A percentile compares a stretch with the other conserved stretches of the same genome.
These are phyloP conservation scores for Pseudoatta argentina DNA, from an alignment of 1,140 invertebrate species.

Conservation along the genomic window DNA sequence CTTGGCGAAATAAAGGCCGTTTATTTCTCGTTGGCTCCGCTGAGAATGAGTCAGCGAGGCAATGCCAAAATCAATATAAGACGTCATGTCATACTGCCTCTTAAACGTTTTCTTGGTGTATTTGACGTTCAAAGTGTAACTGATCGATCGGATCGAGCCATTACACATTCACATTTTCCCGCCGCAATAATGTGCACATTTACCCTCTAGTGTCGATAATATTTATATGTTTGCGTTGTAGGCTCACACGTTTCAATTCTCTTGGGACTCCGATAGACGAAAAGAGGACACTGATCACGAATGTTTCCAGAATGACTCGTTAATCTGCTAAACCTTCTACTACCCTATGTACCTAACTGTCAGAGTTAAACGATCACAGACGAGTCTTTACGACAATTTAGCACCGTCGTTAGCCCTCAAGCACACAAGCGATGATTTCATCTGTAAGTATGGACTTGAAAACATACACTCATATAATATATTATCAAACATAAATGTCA, in stretches of 20 bases:
- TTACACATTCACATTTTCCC: not conserved
- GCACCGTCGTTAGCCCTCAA: slow-evolving; percentile 2
- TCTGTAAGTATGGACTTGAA: not conserved
- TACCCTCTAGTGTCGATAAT: slow-evolving; percentile 28
- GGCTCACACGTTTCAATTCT: not conserved
- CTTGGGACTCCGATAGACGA: slow-evolving; percentile 18
- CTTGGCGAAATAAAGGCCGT: slow-evolving; percentile 68
- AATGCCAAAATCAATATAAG: slow-evolving; percentile 59
- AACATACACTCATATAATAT: not conserved
- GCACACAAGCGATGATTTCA: slow-evolving; percentile 19
- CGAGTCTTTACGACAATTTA: slow-evolving; percentile 52
- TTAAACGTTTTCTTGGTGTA: slow-evolving; percentile 12
- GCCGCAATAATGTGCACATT: not conserved
- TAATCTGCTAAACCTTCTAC: slow-evolving; percentile 34
- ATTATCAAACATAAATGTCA: slow-evolving; percentile 30
- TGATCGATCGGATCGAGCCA: slow-evolving; percentile 11
- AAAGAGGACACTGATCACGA: slow-evolving; percentile 31
- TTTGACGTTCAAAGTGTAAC: not conserved
- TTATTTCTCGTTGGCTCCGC: slow-evolving; percentile 57
- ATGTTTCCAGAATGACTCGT: slow-evolving; percentile 47
- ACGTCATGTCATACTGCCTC: slow-evolving; percentile 13
- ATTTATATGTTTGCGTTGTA: slow-evolving; percentile 22
- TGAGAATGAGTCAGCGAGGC: slow-evolving; percentile 62
- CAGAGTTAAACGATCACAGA: slow-evolving; percentile 41
- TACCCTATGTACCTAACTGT: not conserved